Conservation (phyloP, 2,113 vertebrate genomes). For the Pagrus major region DNA sequence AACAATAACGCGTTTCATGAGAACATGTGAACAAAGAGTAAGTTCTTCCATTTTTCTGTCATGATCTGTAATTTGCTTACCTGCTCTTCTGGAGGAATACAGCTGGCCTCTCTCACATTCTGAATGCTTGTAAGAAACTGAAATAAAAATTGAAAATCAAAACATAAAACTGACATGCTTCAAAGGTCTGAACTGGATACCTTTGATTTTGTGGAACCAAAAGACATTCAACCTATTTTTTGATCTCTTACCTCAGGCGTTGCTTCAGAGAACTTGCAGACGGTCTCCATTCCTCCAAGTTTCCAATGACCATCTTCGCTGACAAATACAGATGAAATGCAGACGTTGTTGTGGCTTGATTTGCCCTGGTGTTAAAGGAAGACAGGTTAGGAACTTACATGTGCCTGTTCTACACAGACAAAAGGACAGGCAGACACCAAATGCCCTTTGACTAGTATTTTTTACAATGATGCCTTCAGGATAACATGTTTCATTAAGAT, state of each 20-base stretch:
- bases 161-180: not conserved
- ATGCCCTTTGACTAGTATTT: not conserved
- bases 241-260: constrained; percentile 87
- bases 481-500: not conserved
- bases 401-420: not conserved
- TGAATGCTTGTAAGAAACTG: constrained; percentile 91
- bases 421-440: not conserved
- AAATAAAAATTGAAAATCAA: constrained; percentile 20
- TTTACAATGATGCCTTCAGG: not conserved
- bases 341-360: constrained; percentile 96
- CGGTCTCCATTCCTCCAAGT: constrained; percentile 96
- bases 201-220: not conserved
- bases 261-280: constrained; percentile 92
- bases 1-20: constrained; percentile 37
- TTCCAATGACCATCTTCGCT: constrained; percentile 98
- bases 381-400: not conserved
- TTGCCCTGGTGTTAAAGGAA: constrained; percentile 86
- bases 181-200: not conserved
- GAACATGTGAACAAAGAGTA: not conserved
- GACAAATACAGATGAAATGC: constrained; percentile 93
- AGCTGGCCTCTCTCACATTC: constrained; percentile 86
- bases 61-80: constrained; percentile 71
- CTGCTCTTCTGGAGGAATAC: constrained; percentile 92
- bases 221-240: not conserved
- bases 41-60: not conserved